phyloP scores from a whole-genome alignment of 2,888 invertebrate genomes.

The Drosophila mercatorum region DNA sequence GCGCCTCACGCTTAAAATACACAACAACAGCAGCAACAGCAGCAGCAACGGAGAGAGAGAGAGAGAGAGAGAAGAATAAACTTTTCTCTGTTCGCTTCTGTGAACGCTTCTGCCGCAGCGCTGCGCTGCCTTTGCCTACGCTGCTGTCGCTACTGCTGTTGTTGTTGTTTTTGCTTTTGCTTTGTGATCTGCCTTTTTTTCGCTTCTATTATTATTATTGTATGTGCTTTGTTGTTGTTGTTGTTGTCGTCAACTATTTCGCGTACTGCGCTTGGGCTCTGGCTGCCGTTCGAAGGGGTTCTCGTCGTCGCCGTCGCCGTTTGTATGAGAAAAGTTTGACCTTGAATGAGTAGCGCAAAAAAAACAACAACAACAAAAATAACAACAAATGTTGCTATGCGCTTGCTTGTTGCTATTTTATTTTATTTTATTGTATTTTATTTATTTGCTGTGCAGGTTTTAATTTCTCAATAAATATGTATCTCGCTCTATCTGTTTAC shows the following conservation, averaged over 20 bases:
- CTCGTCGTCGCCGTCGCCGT: slow-evolving; percentile 47
- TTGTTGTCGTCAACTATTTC: slow-evolving; percentile 74
- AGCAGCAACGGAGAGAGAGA: neutral
- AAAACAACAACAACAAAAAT: slow-evolving; percentile 22
- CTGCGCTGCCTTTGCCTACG: slow-evolving; percentile 20
- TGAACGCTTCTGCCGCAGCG: slow-evolving; percentile 31
- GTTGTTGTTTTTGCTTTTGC: slow-evolving; percentile 29
- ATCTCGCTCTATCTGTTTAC: neutral
- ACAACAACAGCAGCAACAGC: neutral
- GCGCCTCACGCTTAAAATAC: slow-evolving; percentile 28
- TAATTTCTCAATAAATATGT: neutral
- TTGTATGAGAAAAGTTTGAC: slow-evolving; percentile 82
- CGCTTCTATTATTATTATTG: slow-evolving; percentile 44
- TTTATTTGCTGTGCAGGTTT: slow-evolving; percentile 33
- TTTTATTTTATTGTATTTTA: slow-evolving; percentile 15
- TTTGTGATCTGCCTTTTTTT: slow-evolving; percentile 52
- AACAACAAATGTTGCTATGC: slow-evolving; percentile 67
- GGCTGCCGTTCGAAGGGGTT: slow-evolving; percentile 60
- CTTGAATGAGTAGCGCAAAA: slow-evolving; percentile 76
- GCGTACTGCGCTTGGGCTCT: slow-evolving; percentile 58
- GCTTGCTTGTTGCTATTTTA: slow-evolving; percentile 65
- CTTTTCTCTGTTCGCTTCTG: slow-evolving; percentile 30
- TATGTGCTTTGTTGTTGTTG: slow-evolving; percentile 35
- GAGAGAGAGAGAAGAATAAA: neutral
- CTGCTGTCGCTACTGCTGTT: slow-evolving; percentile 31